Percentiles rank a stretch among this genome's conserved stretches.
Conservation (phyloP, 2,113 vertebrate species). For the Cyphotilapia sp. region DNA sequence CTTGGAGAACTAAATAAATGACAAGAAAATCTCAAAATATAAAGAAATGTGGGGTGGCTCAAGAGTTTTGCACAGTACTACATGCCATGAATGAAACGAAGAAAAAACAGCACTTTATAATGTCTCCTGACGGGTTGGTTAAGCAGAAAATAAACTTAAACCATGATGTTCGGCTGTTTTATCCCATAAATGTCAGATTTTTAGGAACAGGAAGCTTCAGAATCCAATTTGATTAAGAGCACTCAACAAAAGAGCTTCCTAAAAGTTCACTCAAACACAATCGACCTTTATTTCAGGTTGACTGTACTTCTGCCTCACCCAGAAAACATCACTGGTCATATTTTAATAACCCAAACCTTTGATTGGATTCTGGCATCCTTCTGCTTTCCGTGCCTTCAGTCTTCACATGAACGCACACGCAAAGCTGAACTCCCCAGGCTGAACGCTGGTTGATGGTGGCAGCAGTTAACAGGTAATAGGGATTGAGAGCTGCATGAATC, state of each 20-base stretch:
- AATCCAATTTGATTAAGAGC: neutral
- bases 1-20: neutral
- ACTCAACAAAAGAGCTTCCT: neutral
- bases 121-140: neutral
- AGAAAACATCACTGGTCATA: neutral
- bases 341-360: neutral
- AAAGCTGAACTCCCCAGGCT: neutral
- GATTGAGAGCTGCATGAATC: constrained; percentile 47
- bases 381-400: neutral
- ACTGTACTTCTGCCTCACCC: neutral
- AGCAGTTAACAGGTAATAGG: constrained; percentile 41
- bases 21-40: neutral
- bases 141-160: neutral
- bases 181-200: neutral
- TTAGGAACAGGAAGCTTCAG: neutral
- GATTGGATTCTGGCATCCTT: neutral
- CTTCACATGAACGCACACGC: neutral
- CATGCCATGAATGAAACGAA: neutral
- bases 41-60: neutral
- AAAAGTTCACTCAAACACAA: neutral
- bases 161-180: neutral
- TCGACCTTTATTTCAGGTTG: neutral
- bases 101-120: neutral
- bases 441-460: neutral
- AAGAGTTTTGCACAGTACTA: neutral